Percentiles rank a stretch among this genome's conserved stretches.
Conservation (phyloP, 2,888 invertebrate species). For the Corythucha ciliata region DNA sequence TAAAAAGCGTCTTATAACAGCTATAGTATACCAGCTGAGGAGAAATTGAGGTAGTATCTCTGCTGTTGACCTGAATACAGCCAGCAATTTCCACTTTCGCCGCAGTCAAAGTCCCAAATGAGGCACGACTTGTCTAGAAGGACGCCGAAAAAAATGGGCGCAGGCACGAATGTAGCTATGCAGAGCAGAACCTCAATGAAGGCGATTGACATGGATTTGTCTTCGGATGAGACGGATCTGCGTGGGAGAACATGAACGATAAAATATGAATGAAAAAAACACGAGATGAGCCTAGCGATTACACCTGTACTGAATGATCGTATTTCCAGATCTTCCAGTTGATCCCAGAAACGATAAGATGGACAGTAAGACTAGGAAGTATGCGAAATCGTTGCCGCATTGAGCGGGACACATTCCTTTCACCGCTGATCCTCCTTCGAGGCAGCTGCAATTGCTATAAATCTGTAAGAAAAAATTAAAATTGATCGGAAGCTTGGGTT, state of each 20-base stretch:
- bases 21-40: slow-evolving; percentile 39
- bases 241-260: background rate
- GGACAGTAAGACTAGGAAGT: slow-evolving; percentile 31
- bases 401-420: slow-evolving; percentile 29
- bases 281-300: too few species aligned
- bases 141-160: slow-evolving; percentile 43
- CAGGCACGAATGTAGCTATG: slow-evolving; percentile 42
- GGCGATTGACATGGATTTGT: slow-evolving; percentile 40
- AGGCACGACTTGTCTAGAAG: slow-evolving; percentile 41
- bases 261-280: background rate
- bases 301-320: slow-evolving; percentile 33
- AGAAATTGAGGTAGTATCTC: slow-evolving; percentile 38
- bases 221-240: slow-evolving; percentile 39
- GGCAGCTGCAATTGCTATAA: slow-evolving; percentile 18
- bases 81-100: slow-evolving; percentile 43
- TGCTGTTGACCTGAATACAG: slow-evolving; percentile 41
- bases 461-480: slow-evolving; percentile 17
- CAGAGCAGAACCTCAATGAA: slow-evolving; percentile 37
- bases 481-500: background rate
- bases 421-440: background rate
- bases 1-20: too few species aligned
- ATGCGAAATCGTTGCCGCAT: slow-evolving; percentile 28
- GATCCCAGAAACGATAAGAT: slow-evolving; percentile 30
- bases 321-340: slow-evolving; percentile 32
- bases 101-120: slow-evolving; percentile 43